Evolutionary conservation across 2,888 invertebrate species (phyloP).

Genomic region (Leistus spinibarbis): DNA sequence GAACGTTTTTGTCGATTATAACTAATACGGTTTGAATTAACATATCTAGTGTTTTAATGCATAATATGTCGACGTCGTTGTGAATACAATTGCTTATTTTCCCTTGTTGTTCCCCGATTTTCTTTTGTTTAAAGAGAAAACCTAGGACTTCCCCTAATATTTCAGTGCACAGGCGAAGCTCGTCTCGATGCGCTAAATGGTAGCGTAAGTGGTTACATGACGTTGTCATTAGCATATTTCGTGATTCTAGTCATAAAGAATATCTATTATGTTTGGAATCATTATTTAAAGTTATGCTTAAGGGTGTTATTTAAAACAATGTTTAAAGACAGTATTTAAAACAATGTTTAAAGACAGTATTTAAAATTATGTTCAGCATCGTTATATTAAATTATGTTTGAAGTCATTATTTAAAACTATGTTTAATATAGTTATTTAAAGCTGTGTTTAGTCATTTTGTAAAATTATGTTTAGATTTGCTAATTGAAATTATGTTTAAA

Average conservation of each 20-base stretch:
- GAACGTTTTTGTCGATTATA: constrained; percentile 77
- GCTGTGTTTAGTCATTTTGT: too few relatives aligned
- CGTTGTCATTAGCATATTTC: constrained; percentile 80
- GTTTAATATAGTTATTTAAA: too few relatives aligned
- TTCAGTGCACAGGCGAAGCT: constrained; percentile 81
- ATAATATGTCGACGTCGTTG: constrained; percentile 83
- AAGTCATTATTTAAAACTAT: too few relatives aligned
- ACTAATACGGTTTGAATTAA: constrained; percentile 84
- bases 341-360: background rate
- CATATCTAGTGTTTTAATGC: constrained; percentile 80
- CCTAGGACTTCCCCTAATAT: constrained; percentile 85
- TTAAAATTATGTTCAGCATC: too few relatives aligned
- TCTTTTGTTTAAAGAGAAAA: constrained; percentile 63
- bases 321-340: too few relatives aligned
- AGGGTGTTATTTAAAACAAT: too few relatives aligned
- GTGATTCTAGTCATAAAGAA: constrained; percentile 67
- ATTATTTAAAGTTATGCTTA: too few relatives aligned
- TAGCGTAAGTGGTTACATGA: constrained; percentile 85
- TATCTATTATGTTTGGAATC: too few relatives aligned
- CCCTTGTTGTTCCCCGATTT: constrained; percentile 58
- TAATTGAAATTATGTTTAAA: too few relatives aligned
- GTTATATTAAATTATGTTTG: too few relatives aligned
- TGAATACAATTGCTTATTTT: constrained; percentile 69
- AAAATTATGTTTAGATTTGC: too few relatives aligned
- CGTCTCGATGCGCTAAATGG: constrained; percentile 81